Evolutionary conservation across 2,113 vertebrate species (phyloP).

Genomic region (Otolemur garnettii): DNA sequence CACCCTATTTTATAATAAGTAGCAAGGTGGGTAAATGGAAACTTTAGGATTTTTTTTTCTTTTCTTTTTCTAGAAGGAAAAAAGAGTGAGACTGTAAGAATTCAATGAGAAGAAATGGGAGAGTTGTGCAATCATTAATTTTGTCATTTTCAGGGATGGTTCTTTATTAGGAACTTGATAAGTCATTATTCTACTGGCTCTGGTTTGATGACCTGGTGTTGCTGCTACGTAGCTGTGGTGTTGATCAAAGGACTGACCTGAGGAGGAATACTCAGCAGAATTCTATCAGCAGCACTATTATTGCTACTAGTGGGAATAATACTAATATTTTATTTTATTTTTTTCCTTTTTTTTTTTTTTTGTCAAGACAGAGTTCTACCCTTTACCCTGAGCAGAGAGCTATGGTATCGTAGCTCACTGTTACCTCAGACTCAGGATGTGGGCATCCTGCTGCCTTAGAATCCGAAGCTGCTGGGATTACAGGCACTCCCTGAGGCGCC

Average conservation of each 20-base stretch:
- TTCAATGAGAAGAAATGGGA: constrained; percentile 8
- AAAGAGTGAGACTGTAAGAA: background rate
- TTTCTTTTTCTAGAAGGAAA: background rate
- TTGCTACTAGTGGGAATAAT: background rate
- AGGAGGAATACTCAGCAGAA: background rate
- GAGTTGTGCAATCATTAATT: background rate
- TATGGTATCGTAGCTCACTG: too few species aligned
- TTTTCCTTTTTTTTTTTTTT: too few species aligned
- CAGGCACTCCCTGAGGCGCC: too few species aligned
- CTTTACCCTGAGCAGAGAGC: too few species aligned
- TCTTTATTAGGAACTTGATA: background rate
- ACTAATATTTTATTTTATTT: background rate
- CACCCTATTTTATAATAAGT: background rate
- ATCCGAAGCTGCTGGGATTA: too few species aligned
- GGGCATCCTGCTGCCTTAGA: too few species aligned
- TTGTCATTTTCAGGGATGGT: background rate
- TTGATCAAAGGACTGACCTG: background rate
- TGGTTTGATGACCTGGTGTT: background rate
- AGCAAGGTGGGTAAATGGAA: background rate
- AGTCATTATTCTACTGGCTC: background rate
- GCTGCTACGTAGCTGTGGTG: background rate
- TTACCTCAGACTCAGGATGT: too few species aligned
- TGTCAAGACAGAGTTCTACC: too few species aligned
- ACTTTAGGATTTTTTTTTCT: background rate
- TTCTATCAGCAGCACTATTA: background rate